These are phyloP conservation scores for Gallinago undulata DNA, from an alignment of 2,113 vertebrate genomes.

Conservation along the genomic window DNA sequence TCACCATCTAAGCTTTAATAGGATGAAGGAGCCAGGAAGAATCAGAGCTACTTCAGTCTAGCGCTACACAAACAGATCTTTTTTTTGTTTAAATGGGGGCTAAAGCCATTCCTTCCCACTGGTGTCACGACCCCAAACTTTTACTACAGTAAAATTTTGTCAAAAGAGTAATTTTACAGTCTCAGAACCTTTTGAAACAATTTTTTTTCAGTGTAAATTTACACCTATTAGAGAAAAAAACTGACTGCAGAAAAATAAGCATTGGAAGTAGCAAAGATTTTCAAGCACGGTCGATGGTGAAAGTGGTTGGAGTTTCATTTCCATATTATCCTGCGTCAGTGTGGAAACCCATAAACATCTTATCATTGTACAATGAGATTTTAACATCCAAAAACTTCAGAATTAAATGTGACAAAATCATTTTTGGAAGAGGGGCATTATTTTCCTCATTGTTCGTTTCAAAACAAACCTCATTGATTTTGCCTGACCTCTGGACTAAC, in stretches of 20 bases:
- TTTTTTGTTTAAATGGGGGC: neutral
- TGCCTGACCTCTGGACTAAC: neutral
- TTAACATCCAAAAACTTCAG: neutral
- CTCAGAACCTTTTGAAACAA: neutral
- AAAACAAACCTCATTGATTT: neutral
- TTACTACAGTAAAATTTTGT: neutral
- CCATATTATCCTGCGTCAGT: fast-evolving
- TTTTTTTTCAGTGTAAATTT: neutral
- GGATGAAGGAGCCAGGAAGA: conserved; percentile 1
- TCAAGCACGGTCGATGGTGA: neutral
- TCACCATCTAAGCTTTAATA: conserved; percentile 3
- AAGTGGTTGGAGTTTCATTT: neutral
- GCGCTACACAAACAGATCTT: neutral
- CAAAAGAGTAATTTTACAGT: neutral
- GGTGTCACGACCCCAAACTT: neutral
- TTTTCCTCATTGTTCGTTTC: neutral
- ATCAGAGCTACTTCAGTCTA: neutral
- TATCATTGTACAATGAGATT: neutral
- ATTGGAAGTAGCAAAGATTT: neutral
- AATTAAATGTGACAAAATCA: neutral
- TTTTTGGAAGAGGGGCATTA: neutral
- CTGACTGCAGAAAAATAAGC: neutral
- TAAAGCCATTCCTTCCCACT: neutral
- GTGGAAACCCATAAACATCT: neutral
- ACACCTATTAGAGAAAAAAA: neutral